Percentiles rank a stretch among this genome's conserved stretches.
These are phyloP conservation scores for Callimorpha dominula DNA, from an alignment of 2,888 invertebrate genomes.

Conservation along the genomic window DNA sequence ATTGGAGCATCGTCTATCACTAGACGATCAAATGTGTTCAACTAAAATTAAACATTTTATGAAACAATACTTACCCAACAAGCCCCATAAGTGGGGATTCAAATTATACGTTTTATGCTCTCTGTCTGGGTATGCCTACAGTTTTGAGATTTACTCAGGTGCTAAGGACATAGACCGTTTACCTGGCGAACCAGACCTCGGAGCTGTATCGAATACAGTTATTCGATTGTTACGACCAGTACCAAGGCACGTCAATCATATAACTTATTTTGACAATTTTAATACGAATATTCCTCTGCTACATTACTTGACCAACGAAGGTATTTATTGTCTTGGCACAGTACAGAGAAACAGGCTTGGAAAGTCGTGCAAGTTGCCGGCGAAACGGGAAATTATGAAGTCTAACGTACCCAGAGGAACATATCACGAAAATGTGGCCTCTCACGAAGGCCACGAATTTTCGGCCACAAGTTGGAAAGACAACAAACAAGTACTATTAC, in stretches of 20 bases:
- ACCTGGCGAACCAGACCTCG: slow-evolving; percentile 45
- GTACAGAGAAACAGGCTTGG: slow-evolving; percentile 58
- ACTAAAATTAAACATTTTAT: slow-evolving; percentile 37
- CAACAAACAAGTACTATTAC: slow-evolving; percentile 56
- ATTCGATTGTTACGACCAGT: slow-evolving; percentile 33
- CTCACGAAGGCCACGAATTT: slow-evolving; percentile 27
- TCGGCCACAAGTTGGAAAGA: slow-evolving; percentile 50
- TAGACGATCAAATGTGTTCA: slow-evolving; percentile 41
- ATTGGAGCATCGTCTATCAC: slow-evolving; percentile 32
- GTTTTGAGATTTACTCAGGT: slow-evolving; percentile 52
- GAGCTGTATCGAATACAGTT: slow-evolving; percentile 33
- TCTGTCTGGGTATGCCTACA: slow-evolving; percentile 49
- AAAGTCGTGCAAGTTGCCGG: slow-evolving; percentile 40
- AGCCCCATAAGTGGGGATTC: slow-evolving; percentile 44
- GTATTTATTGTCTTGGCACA: slow-evolving; percentile 58
- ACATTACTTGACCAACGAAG: slow-evolving; percentile 54
- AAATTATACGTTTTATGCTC: slow-evolving; percentile 39
- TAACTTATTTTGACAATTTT: slow-evolving; percentile 56
- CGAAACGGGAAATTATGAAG: slow-evolving; percentile 13
- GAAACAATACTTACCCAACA: slow-evolving; percentile 37
- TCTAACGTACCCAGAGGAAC: slow-evolving; percentile 50
- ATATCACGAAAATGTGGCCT: slow-evolving; percentile 52
- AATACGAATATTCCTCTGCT: slow-evolving; percentile 57
- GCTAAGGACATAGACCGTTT: slow-evolving; percentile 29
- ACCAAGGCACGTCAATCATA: slow-evolving; percentile 19